These are phyloP conservation scores for Creontiades dilutus DNA, from an alignment of 2,888 invertebrate genomes.

Conservation along the genomic window DNA sequence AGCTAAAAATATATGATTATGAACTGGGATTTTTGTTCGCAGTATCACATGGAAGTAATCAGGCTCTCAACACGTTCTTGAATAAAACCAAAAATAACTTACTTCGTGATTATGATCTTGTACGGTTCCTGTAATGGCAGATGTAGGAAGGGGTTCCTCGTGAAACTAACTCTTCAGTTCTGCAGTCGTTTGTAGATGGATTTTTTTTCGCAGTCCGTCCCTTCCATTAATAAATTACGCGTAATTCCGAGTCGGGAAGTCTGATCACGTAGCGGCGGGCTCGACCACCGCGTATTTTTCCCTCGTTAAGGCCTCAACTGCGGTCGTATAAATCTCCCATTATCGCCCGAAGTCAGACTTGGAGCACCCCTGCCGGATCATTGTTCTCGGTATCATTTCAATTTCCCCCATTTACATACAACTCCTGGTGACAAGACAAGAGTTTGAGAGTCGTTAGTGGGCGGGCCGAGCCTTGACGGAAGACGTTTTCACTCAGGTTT, in stretches of 20 bases:
- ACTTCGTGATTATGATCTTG: no score
- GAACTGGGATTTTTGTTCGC: no score
- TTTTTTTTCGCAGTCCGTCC: background rate
- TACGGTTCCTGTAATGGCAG: no score
- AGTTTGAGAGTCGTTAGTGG: background rate
- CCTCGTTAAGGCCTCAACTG: constrained; percentile 10
- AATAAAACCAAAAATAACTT: no score
- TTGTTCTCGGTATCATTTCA: background rate
- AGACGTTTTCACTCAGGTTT: background rate
- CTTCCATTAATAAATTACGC: constrained; percentile 24
- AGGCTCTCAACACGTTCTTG: no score
- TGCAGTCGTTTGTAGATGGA: background rate
- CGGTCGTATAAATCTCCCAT: constrained; percentile 30
- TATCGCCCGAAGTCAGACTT: background rate
- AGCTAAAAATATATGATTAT: no score
- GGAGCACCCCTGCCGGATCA: background rate
- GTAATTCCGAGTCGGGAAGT: background rate
- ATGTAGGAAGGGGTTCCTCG: no score
- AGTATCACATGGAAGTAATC: no score
- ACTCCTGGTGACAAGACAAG: constrained; percentile 10
- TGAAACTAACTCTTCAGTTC: no score
- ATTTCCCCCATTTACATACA: constrained; percentile 14
- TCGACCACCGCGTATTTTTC: constrained; percentile 13
- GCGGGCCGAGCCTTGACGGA: background rate
- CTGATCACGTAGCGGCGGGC: constrained; percentile 18